Base-by-base conservation (phyloP, 2,888 invertebrate genomes). In the Tetrapedia diversipes region DNA sequence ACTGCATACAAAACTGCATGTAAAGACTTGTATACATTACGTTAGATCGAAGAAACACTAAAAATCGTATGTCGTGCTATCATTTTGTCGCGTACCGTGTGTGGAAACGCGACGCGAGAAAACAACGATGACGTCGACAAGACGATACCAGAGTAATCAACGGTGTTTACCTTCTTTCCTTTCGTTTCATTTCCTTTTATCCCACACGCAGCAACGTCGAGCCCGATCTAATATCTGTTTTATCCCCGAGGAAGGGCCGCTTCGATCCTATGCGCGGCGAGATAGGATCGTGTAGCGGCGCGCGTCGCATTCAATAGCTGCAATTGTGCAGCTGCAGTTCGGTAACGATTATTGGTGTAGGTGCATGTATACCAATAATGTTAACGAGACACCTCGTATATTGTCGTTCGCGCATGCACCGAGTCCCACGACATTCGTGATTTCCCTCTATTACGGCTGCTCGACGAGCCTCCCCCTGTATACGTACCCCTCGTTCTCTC, bases 291-390 rank as follows among this genome's bases (percentile, higher is more conserved):
- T 77, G 73, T 73, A 63, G 57, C 61, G 49, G 49, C 56, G 70
- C 56, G 60, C 64, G 68, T 49, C 51, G 66, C 64, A 67, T 63
- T 66, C 74, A 78, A 78, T 74, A 53, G 78, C 74, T 69, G 78
- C 70, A 78, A 79, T 79, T 78, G 78, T 80, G 74, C 78, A 80
- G 70, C 80, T 79, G 71, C 75, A 80, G 79, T 75, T 79, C 71
- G 47, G 79, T 80, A 79, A 80, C 79, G 80, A 80, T 80, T 80
- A 80, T 80, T 80, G 79, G 79, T 79, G 79, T 61, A 71, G 69
- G 75, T 71, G 61, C 79, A 68, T 73, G 79, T 79, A 77, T 77
- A 79, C 80, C 75, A 79, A 79, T 80, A 79, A 79, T 75, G 80
- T 80, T 79, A 80, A 80, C 80, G 75, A 79, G 80, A 80, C 71